These are phyloP conservation scores for Paragorgia papillata DNA, from an alignment of 92 coral and sea anemone species.

Conservation along the genomic window DNA sequence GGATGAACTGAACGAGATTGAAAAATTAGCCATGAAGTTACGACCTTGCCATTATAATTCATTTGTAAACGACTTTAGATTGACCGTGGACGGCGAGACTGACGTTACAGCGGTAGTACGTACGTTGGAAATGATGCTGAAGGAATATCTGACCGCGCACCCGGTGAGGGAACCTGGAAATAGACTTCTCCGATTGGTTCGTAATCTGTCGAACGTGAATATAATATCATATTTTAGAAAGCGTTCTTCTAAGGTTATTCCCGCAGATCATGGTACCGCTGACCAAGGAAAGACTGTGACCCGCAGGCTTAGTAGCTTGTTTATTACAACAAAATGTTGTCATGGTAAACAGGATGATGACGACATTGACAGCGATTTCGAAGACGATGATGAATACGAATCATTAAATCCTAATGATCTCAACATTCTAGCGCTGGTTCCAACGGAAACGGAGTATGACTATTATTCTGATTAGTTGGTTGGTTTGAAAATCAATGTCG, in stretches of 20 bases:
- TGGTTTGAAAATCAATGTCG: background rate
- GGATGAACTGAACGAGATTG: background rate
- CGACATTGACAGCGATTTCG: background rate
- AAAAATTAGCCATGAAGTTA: background rate
- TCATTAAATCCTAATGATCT: background rate
- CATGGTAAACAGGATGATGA: background rate
- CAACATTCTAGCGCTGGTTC: background rate
- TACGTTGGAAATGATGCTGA: background rate
- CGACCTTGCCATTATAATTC: background rate
- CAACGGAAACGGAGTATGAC: background rate
- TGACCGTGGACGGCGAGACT: background rate
- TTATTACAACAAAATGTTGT: background rate
- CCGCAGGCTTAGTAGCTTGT: background rate
- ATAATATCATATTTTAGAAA: background rate
- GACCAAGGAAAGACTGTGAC: background rate
- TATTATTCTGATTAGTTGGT: background rate
- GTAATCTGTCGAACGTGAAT: background rate
- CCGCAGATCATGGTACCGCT: background rate
- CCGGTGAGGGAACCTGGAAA: background rate
- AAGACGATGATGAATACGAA: background rate
- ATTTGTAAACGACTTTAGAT: background rate
- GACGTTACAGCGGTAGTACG: background rate
- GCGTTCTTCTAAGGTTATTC: background rate
- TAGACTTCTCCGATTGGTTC: background rate
- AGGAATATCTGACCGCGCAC: slow-evolving; percentile 1